Percentiles rank a stretch among this genome's conserved stretches.
Evolutionary conservation across 2,888 invertebrate genomes (phyloP).

Genomic region (Metellina segmentata): DNA sequence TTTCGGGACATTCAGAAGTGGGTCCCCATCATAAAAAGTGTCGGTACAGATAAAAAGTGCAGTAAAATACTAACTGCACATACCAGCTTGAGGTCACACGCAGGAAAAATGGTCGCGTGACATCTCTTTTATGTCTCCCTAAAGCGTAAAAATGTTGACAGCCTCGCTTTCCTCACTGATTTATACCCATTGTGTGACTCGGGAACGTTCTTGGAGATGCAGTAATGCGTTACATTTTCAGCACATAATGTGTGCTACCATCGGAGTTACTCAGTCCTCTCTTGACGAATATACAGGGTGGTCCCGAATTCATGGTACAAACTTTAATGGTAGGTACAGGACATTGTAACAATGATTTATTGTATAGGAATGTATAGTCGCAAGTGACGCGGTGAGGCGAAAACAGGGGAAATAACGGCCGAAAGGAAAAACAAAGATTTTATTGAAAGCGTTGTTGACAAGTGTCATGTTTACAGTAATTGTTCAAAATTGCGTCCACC

Average conservation of each 20-base stretch:
- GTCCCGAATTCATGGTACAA: no score
- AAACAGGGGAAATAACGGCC: no score
- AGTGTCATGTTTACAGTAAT: no score
- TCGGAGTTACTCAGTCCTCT: no score
- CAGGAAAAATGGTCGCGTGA: not conserved
- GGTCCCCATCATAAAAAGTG: not conserved
- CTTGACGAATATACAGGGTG: no score
- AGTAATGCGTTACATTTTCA: not conserved
- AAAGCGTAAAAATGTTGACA: not conserved
- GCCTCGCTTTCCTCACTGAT: not conserved
- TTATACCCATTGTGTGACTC: not conserved
- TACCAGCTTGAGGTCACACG: not conserved
- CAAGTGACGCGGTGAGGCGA: no score
- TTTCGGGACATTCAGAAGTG: not conserved
- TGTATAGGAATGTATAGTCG: no score
- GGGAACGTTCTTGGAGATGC: not conserved
- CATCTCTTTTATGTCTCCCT: not conserved
- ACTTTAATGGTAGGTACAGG: no score
- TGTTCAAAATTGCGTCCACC: no score
- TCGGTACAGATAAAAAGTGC: not conserved
- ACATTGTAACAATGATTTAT: no score
- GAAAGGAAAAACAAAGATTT: no score
- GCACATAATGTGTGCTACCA: not conserved
- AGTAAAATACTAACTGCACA: not conserved
- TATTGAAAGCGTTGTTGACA: no score